Base-by-base conservation (phyloP, 2,888 invertebrate genomes). In the Protula sp. region DNA sequence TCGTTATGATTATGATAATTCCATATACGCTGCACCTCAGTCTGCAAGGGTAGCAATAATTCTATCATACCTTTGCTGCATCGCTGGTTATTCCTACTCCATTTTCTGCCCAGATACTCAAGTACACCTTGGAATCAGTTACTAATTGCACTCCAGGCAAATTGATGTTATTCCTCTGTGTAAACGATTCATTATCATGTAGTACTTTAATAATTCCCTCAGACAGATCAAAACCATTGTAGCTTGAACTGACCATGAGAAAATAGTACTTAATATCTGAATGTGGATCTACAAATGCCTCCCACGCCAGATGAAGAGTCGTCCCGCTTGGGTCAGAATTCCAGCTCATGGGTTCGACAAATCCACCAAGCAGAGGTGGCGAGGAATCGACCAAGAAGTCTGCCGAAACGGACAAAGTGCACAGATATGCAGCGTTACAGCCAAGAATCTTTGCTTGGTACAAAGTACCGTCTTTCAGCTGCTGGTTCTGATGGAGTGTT, bases 171-270 rank as follows among this genome's bases (percentile, higher is more conserved):
- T 38, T 9, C 19, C 9, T 38, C 19, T 38, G 38, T 19, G 9
- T 38, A 9, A 14, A 9, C 5, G 50, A 5, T 22, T 50, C 4
- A 5, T 50, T 5, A 22, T 50, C 24, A 50, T 50, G 50, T 50
- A 22, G 19, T 24, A 50, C 50, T 50, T 9, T 4, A 5, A 50
- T n/a, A 50, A 50, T 24, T 5, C 19, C 9, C 5, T 22, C 50
- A n/a, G 50, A 50, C 14, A 50, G 50, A 22, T 50, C 50, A 50
- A n/a, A 50, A 22, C 50, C 50, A 50, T 50, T 50, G 50, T 50
- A 50, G 14, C 5, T 22, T 5, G 50, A 50, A 26, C 50, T 50
- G 24, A 50, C 24, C 50, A 50, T 50, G 5, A 50, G 14, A 22
- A 22, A 24, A 50, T 50, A 50, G 24, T n/a, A 5, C 5, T 5